These are phyloP conservation scores for Platyscelio sp. DNA, from an alignment of 2,888 invertebrate species.

Conservation along the genomic window DNA sequence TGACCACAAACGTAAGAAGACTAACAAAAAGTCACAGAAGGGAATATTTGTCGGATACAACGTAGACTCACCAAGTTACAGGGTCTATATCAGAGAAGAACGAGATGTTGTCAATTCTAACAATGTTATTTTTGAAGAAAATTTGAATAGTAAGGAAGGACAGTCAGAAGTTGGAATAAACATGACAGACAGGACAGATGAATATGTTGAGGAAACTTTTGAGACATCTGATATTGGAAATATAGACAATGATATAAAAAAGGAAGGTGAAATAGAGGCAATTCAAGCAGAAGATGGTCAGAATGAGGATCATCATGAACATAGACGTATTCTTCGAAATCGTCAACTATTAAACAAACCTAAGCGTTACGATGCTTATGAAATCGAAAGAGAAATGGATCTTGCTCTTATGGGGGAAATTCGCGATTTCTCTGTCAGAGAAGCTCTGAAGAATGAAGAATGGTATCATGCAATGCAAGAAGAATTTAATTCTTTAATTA, in stretches of 20 bases:
- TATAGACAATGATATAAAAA: too few species aligned
- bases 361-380: neutral
- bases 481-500: neutral
- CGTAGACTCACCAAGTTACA: neutral
- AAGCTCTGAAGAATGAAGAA: neutral
- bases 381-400: neutral
- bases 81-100: neutral
- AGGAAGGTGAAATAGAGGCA: neutral
- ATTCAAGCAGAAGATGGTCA: neutral
- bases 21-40: neutral
- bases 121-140: neutral
- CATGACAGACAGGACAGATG: neutral
- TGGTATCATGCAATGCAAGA: constrained; percentile 1
- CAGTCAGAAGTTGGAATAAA: neutral
- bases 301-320: neutral
- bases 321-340: neutral
- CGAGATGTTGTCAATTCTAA: neutral
- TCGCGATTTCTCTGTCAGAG: neutral
- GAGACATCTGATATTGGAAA: too few species aligned
- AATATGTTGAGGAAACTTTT: too few species aligned
- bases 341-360: neutral
- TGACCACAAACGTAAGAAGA: neutral
- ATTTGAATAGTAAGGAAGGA: neutral
- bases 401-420: neutral
- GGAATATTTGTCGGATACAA: constrained; percentile 1